Percentiles rank a stretch among this genome's conserved stretches.
Conservation (phyloP, 2,888 invertebrate genomes). For the Allygus modestus region DNA sequence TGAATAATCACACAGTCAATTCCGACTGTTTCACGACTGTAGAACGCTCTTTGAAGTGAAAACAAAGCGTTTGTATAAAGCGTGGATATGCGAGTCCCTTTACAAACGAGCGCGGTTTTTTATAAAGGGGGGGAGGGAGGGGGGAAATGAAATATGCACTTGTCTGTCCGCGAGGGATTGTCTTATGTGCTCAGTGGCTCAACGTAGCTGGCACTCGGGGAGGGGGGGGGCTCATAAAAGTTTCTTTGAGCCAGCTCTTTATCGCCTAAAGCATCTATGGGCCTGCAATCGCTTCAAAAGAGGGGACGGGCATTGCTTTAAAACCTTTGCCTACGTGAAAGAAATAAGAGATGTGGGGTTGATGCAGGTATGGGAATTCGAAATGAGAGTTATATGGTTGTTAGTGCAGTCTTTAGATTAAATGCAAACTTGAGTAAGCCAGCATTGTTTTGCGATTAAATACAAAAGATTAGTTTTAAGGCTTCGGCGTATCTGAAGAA, state of each 20-base stretch:
- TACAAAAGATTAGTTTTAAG: too few relatives aligned
- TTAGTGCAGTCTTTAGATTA: too few relatives aligned
- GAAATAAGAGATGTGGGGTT: not conserved
- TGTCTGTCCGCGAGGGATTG: conserved; percentile 30
- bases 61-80: conserved; percentile 50
- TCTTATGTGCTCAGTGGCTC: conserved; percentile 22
- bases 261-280: conserved; percentile 30
- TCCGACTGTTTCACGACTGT: not conserved
- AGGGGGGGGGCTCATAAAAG: conserved; percentile 5
- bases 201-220: not conserved
- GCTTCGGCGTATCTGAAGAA: too few relatives aligned
- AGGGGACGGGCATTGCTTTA: not conserved
- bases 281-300: conserved; percentile 1
- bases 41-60: conserved; percentile 39
- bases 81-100: conserved; percentile 26
- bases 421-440: too few relatives aligned
- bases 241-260: conserved; percentile 25
- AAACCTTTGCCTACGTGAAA: not conserved
- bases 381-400: not conserved
- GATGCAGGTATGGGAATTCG: not conserved
- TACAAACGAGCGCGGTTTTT: not conserved
- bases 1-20: conserved; percentile 40
- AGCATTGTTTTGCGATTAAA: too few relatives aligned
- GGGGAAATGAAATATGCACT: conserved; percentile 39
- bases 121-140: not conserved